Conservation (phyloP, 2,888 invertebrate species). For the Exocentrus adspersus region DNA sequence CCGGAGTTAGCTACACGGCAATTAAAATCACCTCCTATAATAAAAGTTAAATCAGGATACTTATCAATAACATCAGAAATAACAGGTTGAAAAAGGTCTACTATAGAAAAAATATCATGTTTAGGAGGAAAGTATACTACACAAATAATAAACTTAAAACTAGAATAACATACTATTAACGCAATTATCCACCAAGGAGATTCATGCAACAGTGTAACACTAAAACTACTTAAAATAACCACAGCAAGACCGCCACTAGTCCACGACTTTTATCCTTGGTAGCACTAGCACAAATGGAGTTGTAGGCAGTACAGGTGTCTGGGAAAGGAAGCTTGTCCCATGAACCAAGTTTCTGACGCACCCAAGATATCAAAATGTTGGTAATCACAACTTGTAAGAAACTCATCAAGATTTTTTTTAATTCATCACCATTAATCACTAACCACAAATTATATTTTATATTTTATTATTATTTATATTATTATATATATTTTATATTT, state of each 20-base stretch:
- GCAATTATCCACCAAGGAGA: not conserved
- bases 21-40: not conserved
- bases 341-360: not conserved
- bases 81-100: not conserved
- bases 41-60: not conserved
- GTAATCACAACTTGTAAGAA: too few relatives aligned
- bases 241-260: not conserved
- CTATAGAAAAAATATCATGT: not conserved
- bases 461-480: too few relatives aligned
- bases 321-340: not conserved
- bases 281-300: not conserved
- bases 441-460: too few relatives aligned
- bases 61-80: not conserved
- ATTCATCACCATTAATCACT: too few relatives aligned
- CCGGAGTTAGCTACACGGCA: not conserved
- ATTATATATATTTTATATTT: too few relatives aligned
- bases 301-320: not conserved
- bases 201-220: not conserved
- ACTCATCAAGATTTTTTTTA: too few relatives aligned
- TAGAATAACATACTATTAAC: not conserved
- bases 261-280: not conserved
- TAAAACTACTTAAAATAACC: not conserved
- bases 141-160: not conserved
- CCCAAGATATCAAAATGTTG: not conserved
- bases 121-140: not conserved